Conservation (phyloP, 2,888 invertebrate genomes). For the Lucinisca nassula region DNA sequence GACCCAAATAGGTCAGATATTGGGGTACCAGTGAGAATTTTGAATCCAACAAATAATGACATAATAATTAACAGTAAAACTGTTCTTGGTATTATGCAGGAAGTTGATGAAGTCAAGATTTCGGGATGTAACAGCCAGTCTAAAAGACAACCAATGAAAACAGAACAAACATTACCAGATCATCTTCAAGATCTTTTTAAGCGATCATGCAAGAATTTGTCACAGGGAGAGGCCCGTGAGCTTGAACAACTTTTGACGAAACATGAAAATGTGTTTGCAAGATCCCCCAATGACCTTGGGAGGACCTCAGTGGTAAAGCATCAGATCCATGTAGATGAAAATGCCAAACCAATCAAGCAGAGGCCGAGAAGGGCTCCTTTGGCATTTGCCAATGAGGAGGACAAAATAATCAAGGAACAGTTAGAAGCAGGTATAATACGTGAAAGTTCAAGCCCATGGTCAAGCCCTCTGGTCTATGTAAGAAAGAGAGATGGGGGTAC, state of each 20-base stretch:
- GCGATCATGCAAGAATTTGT: not conserved
- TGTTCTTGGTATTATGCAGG: not conserved
- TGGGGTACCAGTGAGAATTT: not conserved
- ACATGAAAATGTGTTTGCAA: constrained; percentile 41
- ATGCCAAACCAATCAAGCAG: constrained; percentile 32
- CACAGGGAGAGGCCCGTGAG: not conserved
- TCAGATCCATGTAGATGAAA: constrained; percentile 26
- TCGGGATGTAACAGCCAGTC: not conserved
- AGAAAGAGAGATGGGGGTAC: constrained; percentile 49
- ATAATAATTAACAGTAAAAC: not conserved
- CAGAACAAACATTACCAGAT: not conserved
- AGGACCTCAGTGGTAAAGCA: constrained; percentile 37
- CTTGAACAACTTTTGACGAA: constrained; percentile 19
- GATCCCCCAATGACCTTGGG: constrained; percentile 36
- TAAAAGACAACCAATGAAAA: not conserved
- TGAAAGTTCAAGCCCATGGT: constrained; percentile 48
- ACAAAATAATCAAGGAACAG: constrained; percentile 31
- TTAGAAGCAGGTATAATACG: constrained; percentile 29
- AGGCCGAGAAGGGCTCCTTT: constrained; percentile 43
- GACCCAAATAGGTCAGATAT: not conserved
- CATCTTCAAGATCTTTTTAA: constrained; percentile 12
- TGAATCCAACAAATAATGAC: not conserved
- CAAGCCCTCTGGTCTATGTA: constrained; percentile 54
- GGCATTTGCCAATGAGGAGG: constrained; percentile 43
- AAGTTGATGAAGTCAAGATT: not conserved